Evolutionary conservation across 2,797 vertebrate species (phyloP).

Genomic region (Notolepis coatsorum): DNA sequence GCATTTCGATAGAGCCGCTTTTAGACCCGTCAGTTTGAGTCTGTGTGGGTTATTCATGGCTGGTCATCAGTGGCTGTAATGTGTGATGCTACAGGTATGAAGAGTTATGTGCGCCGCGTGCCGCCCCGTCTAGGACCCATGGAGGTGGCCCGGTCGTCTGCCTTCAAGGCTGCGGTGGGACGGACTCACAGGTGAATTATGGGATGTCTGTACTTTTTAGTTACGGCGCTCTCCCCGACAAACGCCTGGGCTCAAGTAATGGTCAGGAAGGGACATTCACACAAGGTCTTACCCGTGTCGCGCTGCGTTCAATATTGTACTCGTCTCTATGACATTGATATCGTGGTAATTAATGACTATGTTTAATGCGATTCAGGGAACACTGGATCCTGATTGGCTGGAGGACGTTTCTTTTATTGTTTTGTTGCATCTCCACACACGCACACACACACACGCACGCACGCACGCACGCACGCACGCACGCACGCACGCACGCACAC

Average conservation of each 20-base stretch:
- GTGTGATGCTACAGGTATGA: conserved; percentile 24
- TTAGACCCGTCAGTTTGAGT: background rate
- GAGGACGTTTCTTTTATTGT: too few relatives aligned
- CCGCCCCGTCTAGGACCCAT: conserved; percentile 12
- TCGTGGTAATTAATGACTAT: too few relatives aligned
- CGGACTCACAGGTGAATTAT: conserved; percentile 46
- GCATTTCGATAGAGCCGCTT: too few relatives aligned
- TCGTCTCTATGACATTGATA: background rate
- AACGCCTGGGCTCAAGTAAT: conserved; percentile 22
- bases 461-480: too few relatives aligned
- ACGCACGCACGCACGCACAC: too few relatives aligned
- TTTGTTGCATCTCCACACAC: too few relatives aligned
- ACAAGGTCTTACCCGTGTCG: conserved; percentile 24
- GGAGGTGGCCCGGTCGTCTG: conserved; percentile 5
- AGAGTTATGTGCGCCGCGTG: conserved; percentile 33
- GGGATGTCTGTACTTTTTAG: conserved; percentile 28
- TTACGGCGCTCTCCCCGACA: conserved; percentile 41
- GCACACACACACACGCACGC: too few relatives aligned
- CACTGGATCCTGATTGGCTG: too few relatives aligned
- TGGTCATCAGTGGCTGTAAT: background rate
- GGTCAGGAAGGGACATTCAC: conserved; percentile 16
- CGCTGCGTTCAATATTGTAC: background rate
- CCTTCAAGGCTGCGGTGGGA: conserved; percentile 34
- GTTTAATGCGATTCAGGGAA: too few relatives aligned
- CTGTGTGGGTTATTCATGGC: conserved; percentile 5